Conservation (phyloP, 1,140 invertebrate genomes). For the Drosophila setifemur region DNA sequence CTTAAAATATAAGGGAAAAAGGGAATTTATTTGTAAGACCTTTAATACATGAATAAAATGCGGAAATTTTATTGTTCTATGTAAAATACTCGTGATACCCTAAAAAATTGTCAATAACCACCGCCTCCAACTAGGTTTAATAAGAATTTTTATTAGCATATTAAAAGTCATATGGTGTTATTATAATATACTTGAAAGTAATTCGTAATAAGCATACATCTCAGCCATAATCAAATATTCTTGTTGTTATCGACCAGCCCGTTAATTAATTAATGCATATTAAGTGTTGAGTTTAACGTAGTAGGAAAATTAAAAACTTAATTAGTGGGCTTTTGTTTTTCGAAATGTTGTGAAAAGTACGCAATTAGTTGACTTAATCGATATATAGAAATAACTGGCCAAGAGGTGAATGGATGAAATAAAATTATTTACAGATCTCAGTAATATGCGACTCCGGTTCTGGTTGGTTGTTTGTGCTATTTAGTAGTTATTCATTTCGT, state of each 20-base stretch:
- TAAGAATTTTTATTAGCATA: slow-evolving; percentile 76
- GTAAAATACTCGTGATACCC: not conserved
- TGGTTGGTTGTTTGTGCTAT: slow-evolving; percentile 17
- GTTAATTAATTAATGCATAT: slow-evolving; percentile 43
- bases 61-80: too few species aligned
- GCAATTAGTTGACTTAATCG: slow-evolving; percentile 44
- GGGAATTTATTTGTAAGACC: too few species aligned
- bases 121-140: slow-evolving; percentile 55
- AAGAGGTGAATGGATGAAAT: slow-evolving; percentile 49
- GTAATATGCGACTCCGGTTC: slow-evolving; percentile 31
- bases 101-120: not conserved
- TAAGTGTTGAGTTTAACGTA: slow-evolving; percentile 53
- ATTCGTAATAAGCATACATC: slow-evolving; percentile 71
- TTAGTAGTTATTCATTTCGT: slow-evolving; percentile 24
- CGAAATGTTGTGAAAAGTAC: slow-evolving; percentile 44
- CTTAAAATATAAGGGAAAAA: too few species aligned
- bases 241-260: slow-evolving; percentile 24
- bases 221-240: slow-evolving; percentile 47
- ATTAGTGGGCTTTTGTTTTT: slow-evolving; percentile 32
- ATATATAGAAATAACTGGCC: slow-evolving; percentile 32
- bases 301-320: slow-evolving; percentile 57
- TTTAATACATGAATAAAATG: not conserved
- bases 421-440: slow-evolving; percentile 68
- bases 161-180: slow-evolving; percentile 79
- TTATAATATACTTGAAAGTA: slow-evolving; percentile 75